Evolutionary conservation across 2,113 vertebrate species (phyloP).

Genomic region (mouse (Mus musculus)): GRCm39 chrX:118187501-118188000

Average conservation of each 20-base stretch:
- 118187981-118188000: neutral
- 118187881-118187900: neutral
- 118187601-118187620: neutral
- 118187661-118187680: neutral
- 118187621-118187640: neutral
- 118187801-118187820: neutral
- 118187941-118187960: rapidly evolving
- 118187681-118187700: neutral
- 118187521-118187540: neutral
- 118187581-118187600: neutral
- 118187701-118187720: neutral
- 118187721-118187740: neutral
- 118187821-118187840: neutral
- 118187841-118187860: neutral
- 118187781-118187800: neutral
- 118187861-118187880: neutral
- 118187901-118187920: neutral
- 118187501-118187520: neutral
- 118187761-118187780: neutral
- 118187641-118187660: neutral
- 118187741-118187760: neutral
- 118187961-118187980: neutral
- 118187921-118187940: neutral
- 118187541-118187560: neutral
- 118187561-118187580: neutral